Evolutionary conservation across 2,113 vertebrate species (phyloP).

Genomic region (Engystomops pustulosus): DNA sequence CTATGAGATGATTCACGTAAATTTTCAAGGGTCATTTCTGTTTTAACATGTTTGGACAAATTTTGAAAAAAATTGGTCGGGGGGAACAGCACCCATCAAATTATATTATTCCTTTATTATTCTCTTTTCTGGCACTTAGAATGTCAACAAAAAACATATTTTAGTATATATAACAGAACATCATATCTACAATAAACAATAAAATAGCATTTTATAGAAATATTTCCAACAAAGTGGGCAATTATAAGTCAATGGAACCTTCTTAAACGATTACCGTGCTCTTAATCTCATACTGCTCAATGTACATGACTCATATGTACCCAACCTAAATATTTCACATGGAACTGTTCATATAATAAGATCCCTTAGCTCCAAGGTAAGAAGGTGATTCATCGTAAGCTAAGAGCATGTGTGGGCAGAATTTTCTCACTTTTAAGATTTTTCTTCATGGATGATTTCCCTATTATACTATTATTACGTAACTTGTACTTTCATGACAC

Average conservation of each 20-base stretch:
- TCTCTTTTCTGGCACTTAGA: too few species aligned
- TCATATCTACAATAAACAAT: too few species aligned
- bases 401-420: neutral
- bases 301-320: constrained; percentile 31
- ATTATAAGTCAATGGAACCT: constrained; percentile 7
- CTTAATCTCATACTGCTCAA: neutral
- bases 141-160: too few species aligned
- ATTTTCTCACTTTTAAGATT: neutral
- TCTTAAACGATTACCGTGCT: neutral
- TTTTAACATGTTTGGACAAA: too few species aligned
- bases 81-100: too few species aligned
- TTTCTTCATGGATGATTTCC: constrained; percentile 8
- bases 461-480: neutral
- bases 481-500: constrained; percentile 16
- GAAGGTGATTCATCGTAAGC: constrained; percentile 20
- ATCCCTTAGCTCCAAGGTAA: constrained; percentile 15
- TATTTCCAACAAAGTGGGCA: neutral
- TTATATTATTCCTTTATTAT: too few species aligned
- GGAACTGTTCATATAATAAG: constrained; percentile 11
- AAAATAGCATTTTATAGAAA: neutral
- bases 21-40: too few species aligned
- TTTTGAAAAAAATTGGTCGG: too few species aligned
- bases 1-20: too few species aligned
- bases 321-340: constrained; percentile 19
- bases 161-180: too few species aligned